These are phyloP conservation scores for Drosophila pseudoobscura DNA, from an alignment of 1,140 invertebrate genomes.

Conservation along the genomic window DNA sequence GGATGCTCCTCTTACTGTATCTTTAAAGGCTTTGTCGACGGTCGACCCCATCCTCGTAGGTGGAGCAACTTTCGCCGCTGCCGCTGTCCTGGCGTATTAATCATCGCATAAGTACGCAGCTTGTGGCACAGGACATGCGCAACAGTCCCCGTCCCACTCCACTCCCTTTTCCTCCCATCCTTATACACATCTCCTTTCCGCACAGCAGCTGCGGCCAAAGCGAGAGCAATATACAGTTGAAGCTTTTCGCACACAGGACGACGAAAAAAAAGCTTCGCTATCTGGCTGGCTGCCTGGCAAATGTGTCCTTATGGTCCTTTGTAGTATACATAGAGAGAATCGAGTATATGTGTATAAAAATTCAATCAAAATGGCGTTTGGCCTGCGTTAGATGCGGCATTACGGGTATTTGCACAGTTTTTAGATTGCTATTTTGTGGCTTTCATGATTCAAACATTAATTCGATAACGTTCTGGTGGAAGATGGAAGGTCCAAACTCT, in stretches of 20 bases:
- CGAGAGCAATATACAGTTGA: slow-evolving; percentile 62
- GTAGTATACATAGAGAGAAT: slow-evolving; percentile 15
- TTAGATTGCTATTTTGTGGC: neutral
- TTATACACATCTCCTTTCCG: slow-evolving; percentile 19
- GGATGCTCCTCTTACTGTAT: slow-evolving; percentile 13
- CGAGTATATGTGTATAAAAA: slow-evolving; percentile 45
- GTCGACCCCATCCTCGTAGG: slow-evolving; percentile 27
- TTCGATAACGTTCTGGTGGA: too few species aligned
- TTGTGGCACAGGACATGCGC: slow-evolving; percentile 72
- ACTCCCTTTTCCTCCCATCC: neutral
- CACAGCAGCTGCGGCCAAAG: slow-evolving; percentile 56
- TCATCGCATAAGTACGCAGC: slow-evolving; percentile 63
- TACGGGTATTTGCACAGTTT: slow-evolving; percentile 14
- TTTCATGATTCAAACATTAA: neutral
- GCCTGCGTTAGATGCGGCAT: neutral
- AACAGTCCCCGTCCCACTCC: slow-evolving; percentile 48
- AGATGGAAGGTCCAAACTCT: too few species aligned
- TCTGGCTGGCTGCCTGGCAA: slow-evolving; percentile 67
- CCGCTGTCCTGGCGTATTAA: slow-evolving; percentile 51
- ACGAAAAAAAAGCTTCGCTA: slow-evolving; percentile 62
- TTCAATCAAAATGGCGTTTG: slow-evolving; percentile 73
- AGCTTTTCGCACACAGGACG: slow-evolving; percentile 50
- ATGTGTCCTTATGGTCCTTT: slow-evolving; percentile 50
- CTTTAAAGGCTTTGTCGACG: neutral
- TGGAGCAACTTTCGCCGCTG: slow-evolving; percentile 66